A percentile compares a stretch with the other conserved stretches of the same genome.
These are phyloP conservation scores for Drosophila malerkotliana DNA, from an alignment of 1,140 invertebrate species.

Conservation along the genomic window DNA sequence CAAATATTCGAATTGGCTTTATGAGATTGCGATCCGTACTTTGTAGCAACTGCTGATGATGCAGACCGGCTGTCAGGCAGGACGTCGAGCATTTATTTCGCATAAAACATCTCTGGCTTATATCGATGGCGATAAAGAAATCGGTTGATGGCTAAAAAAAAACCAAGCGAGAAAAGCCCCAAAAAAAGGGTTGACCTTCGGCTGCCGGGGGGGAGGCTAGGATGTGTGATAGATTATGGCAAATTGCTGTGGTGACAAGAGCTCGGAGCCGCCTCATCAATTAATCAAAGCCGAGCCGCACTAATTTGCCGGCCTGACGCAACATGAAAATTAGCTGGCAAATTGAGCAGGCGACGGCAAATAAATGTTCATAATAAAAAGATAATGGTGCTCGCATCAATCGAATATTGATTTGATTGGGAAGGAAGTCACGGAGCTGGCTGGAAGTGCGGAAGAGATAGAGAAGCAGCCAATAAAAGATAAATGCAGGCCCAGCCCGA, in stretches of 20 bases:
- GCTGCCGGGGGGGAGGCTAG: not conserved
- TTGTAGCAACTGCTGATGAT: constrained; percentile 67
- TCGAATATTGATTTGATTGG: constrained; percentile 81
- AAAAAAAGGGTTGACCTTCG: constrained; percentile 25
- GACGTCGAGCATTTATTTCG: constrained; percentile 56
- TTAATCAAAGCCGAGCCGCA: constrained; percentile 55
- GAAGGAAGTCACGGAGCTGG: constrained; percentile 15
- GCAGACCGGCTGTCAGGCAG: constrained; percentile 41
- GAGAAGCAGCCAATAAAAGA: constrained; percentile 70
- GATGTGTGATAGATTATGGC: constrained; percentile 45
- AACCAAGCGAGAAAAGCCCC: not conserved
- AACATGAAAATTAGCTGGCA: constrained; percentile 49
- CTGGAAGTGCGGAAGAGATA: constrained; percentile 14
- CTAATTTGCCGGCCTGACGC: constrained; percentile 52
- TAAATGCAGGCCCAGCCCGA: constrained; percentile 61
- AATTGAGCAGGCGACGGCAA: constrained; percentile 50
- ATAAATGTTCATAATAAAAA: constrained; percentile 82
- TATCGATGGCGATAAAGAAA: constrained; percentile 65
- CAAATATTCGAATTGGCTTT: constrained; percentile 68
- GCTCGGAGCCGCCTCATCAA: constrained; percentile 46
- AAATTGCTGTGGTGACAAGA: constrained; percentile 46
- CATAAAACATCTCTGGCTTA: constrained; percentile 64
- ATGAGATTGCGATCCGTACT: constrained; percentile 56
- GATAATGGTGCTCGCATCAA: constrained; percentile 81
- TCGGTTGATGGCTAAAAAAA: constrained; percentile 39